A percentile compares a stretch with the other conserved stretches of the same genome.
Evolutionary conservation across 2,113 vertebrate genomes (phyloP).

Genomic region (Crotalus horridus): DNA sequence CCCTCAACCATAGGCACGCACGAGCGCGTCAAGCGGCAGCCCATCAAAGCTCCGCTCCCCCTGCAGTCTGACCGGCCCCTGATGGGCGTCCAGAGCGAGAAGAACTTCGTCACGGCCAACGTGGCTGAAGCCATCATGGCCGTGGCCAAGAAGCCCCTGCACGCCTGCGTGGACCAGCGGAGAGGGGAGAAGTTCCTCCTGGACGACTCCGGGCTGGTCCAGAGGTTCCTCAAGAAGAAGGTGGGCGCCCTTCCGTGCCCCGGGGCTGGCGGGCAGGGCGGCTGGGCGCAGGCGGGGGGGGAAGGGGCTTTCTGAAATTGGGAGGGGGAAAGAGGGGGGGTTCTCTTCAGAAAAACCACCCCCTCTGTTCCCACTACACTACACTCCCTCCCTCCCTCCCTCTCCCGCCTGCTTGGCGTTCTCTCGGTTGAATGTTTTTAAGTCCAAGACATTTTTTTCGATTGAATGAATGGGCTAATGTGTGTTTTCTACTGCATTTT

Average conservation of each 20-base stretch:
- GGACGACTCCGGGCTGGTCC: neutral
- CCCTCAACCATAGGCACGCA: neutral
- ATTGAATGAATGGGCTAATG: too few relatives aligned
- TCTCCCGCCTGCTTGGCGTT: too few relatives aligned
- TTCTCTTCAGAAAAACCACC: too few relatives aligned
- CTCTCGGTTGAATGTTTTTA: too few relatives aligned
- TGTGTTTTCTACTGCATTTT: too few relatives aligned
- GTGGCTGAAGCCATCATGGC: neutral
- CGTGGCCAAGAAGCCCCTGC: neutral
- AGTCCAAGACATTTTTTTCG: too few relatives aligned
- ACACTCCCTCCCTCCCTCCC: too few relatives aligned
- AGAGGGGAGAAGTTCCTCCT: neutral
- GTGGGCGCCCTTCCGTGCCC: neutral
- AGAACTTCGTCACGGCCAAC: neutral
- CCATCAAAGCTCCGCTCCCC: fast-evolving
- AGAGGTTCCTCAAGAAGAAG: conserved; percentile 1
- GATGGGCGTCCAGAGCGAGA: neutral
- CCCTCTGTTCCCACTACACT: too few relatives aligned
- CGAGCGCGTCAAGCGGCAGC: fast-evolving
- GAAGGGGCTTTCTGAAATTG: too few relatives aligned
- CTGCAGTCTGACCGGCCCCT: neutral
- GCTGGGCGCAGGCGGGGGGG: too few relatives aligned
- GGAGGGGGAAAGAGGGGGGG: too few relatives aligned
- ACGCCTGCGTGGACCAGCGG: neutral
- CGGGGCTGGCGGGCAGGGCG: fast-evolving